phyloP scores from a whole-genome alignment of 1,140 invertebrate genomes.

The Ceratosolen fusciceps region DNA sequence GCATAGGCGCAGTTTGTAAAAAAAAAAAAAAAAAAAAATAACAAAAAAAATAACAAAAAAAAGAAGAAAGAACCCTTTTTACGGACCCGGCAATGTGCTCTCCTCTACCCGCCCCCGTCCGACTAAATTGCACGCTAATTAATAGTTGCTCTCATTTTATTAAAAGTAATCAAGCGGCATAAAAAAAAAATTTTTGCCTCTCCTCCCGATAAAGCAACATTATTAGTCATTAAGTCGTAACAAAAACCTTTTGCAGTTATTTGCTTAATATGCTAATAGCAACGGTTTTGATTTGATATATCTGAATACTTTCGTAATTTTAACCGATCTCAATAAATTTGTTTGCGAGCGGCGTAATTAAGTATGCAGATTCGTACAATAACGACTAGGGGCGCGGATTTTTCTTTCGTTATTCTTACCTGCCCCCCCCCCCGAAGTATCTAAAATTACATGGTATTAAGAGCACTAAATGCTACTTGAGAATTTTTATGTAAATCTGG shows the following conservation, averaged over 20 bases:
- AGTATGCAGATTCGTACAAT: background rate
- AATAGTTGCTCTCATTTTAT: background rate
- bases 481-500: background rate
- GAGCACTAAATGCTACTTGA: background rate
- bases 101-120: background rate
- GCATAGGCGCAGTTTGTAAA: background rate
- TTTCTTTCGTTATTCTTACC: background rate
- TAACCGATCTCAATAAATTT: background rate
- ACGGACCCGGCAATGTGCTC: background rate
- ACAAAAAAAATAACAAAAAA: no score
- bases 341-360: background rate
- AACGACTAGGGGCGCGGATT: background rate
- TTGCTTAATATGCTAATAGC: background rate
- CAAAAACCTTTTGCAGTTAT: background rate
- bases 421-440: no score
- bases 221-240: background rate
- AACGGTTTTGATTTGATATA: background rate
- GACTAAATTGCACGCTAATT: background rate
- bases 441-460: background rate
- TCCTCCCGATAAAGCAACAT: background rate
- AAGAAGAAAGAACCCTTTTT: background rate
- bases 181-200: background rate
- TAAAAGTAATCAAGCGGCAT: background rate
- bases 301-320: background rate
- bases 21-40: background rate